Conservation (phyloP, 1,140 invertebrate species). For the Coenobita brevimanus region DNA sequence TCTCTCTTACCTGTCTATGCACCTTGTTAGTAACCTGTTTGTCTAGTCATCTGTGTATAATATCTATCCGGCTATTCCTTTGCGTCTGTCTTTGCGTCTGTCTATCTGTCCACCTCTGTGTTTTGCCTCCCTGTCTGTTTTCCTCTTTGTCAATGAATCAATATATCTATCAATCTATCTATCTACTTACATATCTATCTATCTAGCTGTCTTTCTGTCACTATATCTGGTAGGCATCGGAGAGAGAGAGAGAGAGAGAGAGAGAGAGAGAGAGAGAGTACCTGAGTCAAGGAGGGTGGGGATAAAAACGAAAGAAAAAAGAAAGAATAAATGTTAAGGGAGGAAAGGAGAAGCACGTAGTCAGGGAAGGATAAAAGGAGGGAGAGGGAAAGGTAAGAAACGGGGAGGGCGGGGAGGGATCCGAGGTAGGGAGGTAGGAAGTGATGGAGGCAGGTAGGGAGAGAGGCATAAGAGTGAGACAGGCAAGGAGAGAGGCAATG, state of each 20-base stretch:
- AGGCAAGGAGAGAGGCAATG: neutral
- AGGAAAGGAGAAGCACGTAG: constrained; percentile 14
- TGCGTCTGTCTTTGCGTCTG: too few species aligned
- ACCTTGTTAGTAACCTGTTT: too few species aligned
- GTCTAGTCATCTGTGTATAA: too few species aligned
- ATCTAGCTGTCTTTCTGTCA: too few species aligned
- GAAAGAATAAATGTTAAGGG: constrained; percentile 12
- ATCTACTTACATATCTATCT: too few species aligned
- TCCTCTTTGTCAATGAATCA: too few species aligned
- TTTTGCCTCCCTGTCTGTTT: too few species aligned
- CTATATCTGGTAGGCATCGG: neutral
- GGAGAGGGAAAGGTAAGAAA: neutral
- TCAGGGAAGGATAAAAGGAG: neutral
- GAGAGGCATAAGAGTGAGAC: neutral
- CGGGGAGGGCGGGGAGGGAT: neutral
- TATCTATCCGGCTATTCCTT: too few species aligned
- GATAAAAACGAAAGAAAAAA: neutral
- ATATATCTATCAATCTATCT: too few species aligned
- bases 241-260: neutral
- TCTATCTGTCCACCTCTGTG: too few species aligned
- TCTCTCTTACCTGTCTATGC: too few species aligned
- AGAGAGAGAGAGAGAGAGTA: neutral
- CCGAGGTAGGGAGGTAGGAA: neutral
- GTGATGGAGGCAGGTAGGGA: neutral
- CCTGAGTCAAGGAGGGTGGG: too few species aligned